Percentiles rank a stretch among this genome's conserved stretches.
phyloP scores from a whole-genome alignment of 2,113 vertebrate genomes.

The Amazona guildingii region DNA sequence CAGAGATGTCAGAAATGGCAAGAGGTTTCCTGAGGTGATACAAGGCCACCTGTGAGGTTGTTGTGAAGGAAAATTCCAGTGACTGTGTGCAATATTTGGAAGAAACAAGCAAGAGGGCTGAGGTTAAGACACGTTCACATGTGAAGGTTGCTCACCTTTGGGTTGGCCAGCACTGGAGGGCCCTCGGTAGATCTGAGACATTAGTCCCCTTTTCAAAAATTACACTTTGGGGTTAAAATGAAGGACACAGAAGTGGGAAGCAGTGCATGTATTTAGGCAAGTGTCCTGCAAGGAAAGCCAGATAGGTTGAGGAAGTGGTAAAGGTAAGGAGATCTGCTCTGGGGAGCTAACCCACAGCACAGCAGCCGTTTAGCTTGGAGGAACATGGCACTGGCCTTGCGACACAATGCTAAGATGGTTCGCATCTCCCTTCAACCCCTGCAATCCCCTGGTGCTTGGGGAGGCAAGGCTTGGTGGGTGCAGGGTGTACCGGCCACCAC shows the following conservation, averaged over 20 bases:
- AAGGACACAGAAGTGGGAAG: not conserved
- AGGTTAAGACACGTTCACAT: not conserved
- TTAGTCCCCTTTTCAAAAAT: not conserved
- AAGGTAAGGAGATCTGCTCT: not conserved
- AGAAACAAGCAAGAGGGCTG: not conserved
- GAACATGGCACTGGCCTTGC: fast-evolving
- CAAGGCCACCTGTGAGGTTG: constrained; percentile 18
- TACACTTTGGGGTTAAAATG: not conserved
- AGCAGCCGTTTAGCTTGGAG: not conserved
- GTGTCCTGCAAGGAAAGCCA: not conserved
- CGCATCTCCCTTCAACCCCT: fast-evolving
- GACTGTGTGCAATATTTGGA: not conserved
- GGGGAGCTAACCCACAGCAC: not conserved
- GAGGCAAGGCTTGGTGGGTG: not conserved
- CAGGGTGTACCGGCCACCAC: not conserved
- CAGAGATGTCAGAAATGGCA: constrained; percentile 39
- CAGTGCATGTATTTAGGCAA: not conserved
- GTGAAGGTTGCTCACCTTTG: not conserved
- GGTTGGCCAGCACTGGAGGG: not conserved
- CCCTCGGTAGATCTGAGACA: not conserved
- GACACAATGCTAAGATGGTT: fast-evolving
- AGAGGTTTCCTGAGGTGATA: constrained; percentile 49
- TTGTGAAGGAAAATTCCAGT: constrained; percentile 52
- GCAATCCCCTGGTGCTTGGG: not conserved
- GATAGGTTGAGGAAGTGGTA: not conserved